phyloP scores from a whole-genome alignment of 1,140 invertebrate genomes.

The Cotesia glomerata region DNA sequence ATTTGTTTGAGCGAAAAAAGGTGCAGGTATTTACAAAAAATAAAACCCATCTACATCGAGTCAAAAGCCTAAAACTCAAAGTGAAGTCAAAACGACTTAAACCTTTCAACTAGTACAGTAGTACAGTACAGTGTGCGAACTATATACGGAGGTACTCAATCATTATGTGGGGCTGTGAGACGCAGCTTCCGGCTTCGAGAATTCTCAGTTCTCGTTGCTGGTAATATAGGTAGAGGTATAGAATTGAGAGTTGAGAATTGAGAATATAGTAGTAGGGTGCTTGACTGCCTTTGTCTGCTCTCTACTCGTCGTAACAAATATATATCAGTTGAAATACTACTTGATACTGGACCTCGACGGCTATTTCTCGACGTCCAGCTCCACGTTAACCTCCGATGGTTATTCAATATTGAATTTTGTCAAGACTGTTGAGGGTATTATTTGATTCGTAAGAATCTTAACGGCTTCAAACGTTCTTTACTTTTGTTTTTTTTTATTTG shows the following conservation, averaged over 20 bases:
- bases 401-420: slow-evolving; percentile 19
- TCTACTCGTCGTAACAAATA: background rate
- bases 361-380: background rate
- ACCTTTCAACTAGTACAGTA: background rate
- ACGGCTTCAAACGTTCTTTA: background rate
- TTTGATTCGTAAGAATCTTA: background rate
- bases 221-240: background rate
- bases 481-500: no score
- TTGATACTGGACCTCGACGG: background rate
- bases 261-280: background rate
- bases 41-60: background rate
- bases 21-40: no score
- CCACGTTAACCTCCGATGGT: background rate
- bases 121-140: background rate
- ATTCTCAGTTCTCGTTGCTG: background rate
- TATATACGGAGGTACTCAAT: background rate
- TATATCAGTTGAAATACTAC: background rate
- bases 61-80: background rate
- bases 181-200: slow-evolving; percentile 13
- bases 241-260: background rate
- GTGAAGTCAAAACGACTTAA: background rate
- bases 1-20: no score
- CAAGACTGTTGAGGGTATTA: background rate
- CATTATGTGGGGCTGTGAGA: background rate
- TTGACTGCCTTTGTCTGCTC: background rate